phyloP scores from a whole-genome alignment of 2,888 invertebrate species.

The Athripsodes cinereus region DNA sequence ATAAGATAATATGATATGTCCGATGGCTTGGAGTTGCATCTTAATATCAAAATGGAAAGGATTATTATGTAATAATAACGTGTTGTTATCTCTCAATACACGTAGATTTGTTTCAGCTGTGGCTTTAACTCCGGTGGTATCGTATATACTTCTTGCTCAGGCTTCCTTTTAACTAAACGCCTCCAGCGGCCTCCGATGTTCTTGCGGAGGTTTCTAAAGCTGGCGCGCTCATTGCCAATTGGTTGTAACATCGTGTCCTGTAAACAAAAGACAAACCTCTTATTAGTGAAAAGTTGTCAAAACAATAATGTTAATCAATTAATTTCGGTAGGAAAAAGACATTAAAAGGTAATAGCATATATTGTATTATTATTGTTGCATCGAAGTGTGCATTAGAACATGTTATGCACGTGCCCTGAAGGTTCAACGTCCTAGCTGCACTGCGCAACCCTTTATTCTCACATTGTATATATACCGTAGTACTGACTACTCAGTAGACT shows the following conservation, averaged over 20 bases:
- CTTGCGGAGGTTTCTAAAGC: constrained; percentile 78
- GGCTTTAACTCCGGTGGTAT: constrained; percentile 84
- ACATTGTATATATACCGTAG: neutral
- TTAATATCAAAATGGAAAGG: constrained; percentile 20
- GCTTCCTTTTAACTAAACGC: constrained; percentile 78
- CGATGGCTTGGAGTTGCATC: constrained; percentile 19
- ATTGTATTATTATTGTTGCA: neutral
- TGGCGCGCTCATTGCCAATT: constrained; percentile 63
- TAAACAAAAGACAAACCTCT: constrained; percentile 1
- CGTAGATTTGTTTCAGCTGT: constrained; percentile 83
- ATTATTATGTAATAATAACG: constrained; percentile 3
- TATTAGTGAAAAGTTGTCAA: neutral
- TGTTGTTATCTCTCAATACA: constrained; percentile 54
- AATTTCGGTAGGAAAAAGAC: neutral
- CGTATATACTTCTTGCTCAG: constrained; percentile 72
- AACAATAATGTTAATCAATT: neutral
- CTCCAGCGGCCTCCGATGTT: constrained; percentile 83
- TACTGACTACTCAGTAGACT: neutral
- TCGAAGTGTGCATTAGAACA: neutral
- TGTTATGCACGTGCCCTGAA: constrained; percentile 9
- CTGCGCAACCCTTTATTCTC: neutral
- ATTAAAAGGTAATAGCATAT: neutral
- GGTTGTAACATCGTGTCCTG: constrained; percentile 76
- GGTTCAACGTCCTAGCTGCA: constrained; percentile 14
- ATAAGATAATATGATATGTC: constrained; percentile 17